Base-by-base conservation (phyloP, 2,888 invertebrate species). In the Dynastes grantii region DNA sequence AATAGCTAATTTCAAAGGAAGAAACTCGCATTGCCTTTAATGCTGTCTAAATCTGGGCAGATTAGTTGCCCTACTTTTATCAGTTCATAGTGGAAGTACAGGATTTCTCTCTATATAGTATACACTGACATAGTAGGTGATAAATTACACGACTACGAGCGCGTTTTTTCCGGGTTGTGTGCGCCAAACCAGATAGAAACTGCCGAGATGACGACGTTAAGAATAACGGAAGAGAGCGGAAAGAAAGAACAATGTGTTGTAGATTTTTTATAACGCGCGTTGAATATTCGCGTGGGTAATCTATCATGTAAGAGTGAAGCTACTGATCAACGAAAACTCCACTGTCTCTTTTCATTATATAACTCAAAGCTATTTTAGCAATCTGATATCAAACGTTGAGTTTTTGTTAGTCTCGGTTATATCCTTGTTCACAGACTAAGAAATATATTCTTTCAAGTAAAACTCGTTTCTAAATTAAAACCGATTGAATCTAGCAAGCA, bases 61-160 rank as follows among this genome's bases (percentile, higher is more conserved):
- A 61, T 75, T 58, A 75, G 13, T 37, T 37, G 58, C n/a, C 68
- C 73, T 63, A 27, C 13, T 61, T 75, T 45, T 32, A 49, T 11
- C 40, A 58, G 73, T 45, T 75, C 61, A 61, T 75, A 75, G 61
- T 11, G 45, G 13, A 16, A 45, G 49, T 75, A 45, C 22, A 45
- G 27, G 45, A 22, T 49, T 45, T 61, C 61, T 49, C 61, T 61
- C 29, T 61, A 9, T 61, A 61, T 37, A 61, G 61, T 75, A 40
- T 75, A 61, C 45, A 61, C 61, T 55, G 61, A 45, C 73, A 75
- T 61, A 75, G 5, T 13, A 40, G 61, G 73, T 63, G 55, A 75
- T 75, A 75, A 75, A 75, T 75, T 61, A 75, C 61, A 75, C 45
- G 27, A 61, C 58, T 13, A 75, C 45, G 40, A 11, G 61, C 45